phyloP scores from a whole-genome alignment of 2,113 vertebrate genomes.

The Larimichthys crocea region DNA sequence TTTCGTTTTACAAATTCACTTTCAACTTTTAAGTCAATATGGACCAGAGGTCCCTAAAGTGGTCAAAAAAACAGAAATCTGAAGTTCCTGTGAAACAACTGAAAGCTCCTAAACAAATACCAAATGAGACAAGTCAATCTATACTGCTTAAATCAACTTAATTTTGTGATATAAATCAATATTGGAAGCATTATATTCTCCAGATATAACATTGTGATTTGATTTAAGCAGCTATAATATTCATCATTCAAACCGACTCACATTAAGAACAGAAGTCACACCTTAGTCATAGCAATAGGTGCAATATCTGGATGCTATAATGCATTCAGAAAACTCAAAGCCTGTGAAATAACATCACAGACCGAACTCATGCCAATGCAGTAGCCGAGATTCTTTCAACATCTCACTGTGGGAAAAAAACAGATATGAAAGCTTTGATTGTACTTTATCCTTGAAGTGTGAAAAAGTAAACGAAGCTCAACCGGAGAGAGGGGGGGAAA shows the following conservation, averaged over 20 bases:
- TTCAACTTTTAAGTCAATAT: not conserved
- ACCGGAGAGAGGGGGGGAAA: not conserved
- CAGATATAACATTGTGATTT: not conserved
- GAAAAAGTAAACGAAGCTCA: conserved; percentile 67
- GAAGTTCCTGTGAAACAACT: not conserved
- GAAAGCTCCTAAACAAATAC: not conserved
- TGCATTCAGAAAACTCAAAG: conserved; percentile 59
- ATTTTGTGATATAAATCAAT: not conserved
- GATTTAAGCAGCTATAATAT: not conserved
- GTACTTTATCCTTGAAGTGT: conserved; percentile 73
- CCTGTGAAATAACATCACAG: conserved; percentile 45
- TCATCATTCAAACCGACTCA: conserved; percentile 10
- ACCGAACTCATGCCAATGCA: conserved; percentile 46
- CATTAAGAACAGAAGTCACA: conserved; percentile 16
- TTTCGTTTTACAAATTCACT: not conserved
- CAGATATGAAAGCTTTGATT: conserved; percentile 68
- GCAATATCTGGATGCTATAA: conserved; percentile 16
- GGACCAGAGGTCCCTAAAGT: not conserved
- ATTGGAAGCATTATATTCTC: not conserved
- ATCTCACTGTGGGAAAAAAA: conserved; percentile 29
- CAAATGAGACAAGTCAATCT: not conserved
- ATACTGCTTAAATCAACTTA: too few species aligned
- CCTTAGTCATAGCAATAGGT: conserved; percentile 6
- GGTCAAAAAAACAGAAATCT: not conserved
- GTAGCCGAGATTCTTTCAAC: conserved; percentile 64